Evolutionary conservation across 1,140 invertebrate genomes (phyloP).

Genomic region (Oryctes rhinoceros): DNA sequence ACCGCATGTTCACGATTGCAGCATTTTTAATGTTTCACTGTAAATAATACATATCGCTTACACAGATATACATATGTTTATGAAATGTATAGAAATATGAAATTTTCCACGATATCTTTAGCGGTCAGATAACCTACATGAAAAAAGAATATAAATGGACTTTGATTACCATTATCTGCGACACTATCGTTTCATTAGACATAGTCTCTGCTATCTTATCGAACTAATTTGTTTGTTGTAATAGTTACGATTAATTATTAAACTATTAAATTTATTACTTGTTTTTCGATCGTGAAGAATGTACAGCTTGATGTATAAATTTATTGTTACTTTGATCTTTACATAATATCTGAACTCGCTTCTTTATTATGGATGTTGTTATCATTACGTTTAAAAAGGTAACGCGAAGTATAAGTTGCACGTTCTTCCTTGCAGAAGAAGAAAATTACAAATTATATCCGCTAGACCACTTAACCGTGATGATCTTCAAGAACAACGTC

Average conservation of each 20-base stretch:
- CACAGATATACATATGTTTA: too few species aligned
- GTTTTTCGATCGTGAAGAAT: too few species aligned
- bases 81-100: background rate
- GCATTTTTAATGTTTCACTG: too few species aligned
- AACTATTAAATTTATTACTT: background rate
- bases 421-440: background rate
- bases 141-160: background rate
- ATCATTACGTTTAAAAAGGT: too few species aligned
- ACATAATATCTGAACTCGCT: too few species aligned
- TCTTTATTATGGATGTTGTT: too few species aligned
- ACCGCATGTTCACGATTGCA: too few species aligned
- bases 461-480: background rate
- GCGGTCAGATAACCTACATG: background rate
- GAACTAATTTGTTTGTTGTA: background rate
- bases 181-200: constrained; percentile 9
- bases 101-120: constrained; percentile 11
- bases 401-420: too few species aligned
- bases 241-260: constrained; percentile 3
- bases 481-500: background rate
- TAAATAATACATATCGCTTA: too few species aligned
- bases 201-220: background rate
- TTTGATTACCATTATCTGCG: constrained; percentile 18
- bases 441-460: background rate
- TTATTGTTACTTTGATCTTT: too few species aligned
- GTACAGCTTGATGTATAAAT: too few species aligned